Base-by-base conservation (phyloP, 2,113 vertebrate genomes). In the Mungos mungo region DNA sequence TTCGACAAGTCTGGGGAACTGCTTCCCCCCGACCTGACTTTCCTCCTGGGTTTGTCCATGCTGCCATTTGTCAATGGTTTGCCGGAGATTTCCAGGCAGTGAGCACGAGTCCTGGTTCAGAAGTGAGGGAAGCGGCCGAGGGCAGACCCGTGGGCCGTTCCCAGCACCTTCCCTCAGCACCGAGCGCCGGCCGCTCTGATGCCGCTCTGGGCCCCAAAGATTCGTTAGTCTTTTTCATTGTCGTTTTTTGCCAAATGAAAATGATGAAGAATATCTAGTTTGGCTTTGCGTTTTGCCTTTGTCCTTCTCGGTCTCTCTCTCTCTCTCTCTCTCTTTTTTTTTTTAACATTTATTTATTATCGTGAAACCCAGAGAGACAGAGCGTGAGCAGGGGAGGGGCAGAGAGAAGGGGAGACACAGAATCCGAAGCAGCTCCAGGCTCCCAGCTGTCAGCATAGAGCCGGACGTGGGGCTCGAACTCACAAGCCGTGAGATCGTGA, bases 81-180 rank as follows among this genome's bases (percentile, higher is more conserved):
- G 12, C 68, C 35, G 35, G 45, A 60, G 82, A 7, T 52, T 52
- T 14, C 12, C 12, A 7, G 41, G 66, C 27, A 2, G 54, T 1
- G 15, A 1, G 21, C 6, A 0, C 3, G 38, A 60, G 18, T 19
- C 35, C 12, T 2, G 23, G 47, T 23, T 29, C 21, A 16, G 88
- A 35, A 65, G 25, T 9, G 15, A 33, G 35, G 21, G 31, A 35
- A 41, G 10, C 18, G 0, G 4, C 45, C 3, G 2, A 69, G 14
- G 2, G 21, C 33, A 52, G 23, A 31, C 13, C 8, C 23, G 18
- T 0, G n/a, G 63, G 54, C 19, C 1, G 0, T 31, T 77, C n/a
- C 14, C 31, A 35, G 25, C 27, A n/a, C 72, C 29, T 45, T 33
- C 80, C 92, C 45, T 1, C 0, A 81, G 94, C 35, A 14, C 5